Conservation (phyloP, 2,888 invertebrate species). For the Philaethria dido region DNA sequence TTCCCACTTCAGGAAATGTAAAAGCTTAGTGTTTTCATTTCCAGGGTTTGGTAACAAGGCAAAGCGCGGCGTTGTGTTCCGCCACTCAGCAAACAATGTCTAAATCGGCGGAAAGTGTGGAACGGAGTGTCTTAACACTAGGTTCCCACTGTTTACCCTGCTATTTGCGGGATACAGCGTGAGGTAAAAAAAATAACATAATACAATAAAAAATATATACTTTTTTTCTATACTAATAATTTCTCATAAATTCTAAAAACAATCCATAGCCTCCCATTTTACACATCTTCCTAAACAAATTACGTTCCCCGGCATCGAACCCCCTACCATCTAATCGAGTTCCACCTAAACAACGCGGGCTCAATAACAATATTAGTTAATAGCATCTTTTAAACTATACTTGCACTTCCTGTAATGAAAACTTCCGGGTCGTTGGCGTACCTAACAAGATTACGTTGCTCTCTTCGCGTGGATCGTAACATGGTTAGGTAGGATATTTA, state of each 20-base stretch:
- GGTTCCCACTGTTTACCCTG: no score
- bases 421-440: slow-evolving; percentile 34
- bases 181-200: background rate
- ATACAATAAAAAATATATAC: background rate
- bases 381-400: slow-evolving; percentile 37
- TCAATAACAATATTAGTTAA: slow-evolving; percentile 28
- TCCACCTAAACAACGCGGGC: background rate
- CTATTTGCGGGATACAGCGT: no score
- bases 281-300: background rate
- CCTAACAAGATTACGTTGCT: slow-evolving; percentile 31
- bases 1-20: no score
- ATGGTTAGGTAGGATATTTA: slow-evolving; percentile 8
- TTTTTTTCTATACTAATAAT: no score
- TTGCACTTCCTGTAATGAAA: slow-evolving; percentile 36
- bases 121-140: no score
- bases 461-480: slow-evolving; percentile 24
- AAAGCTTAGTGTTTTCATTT: no score
- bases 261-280: background rate
- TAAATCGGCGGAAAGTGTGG: no score
- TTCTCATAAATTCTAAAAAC: no score
- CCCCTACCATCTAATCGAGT: slow-evolving; percentile 8
- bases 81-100: no score
- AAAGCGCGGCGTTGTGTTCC: no score
- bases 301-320: background rate
- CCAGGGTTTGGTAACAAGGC: no score